phyloP scores from a whole-genome alignment of 2,113 vertebrate species.

The Tychaedon coryphoeus region DNA sequence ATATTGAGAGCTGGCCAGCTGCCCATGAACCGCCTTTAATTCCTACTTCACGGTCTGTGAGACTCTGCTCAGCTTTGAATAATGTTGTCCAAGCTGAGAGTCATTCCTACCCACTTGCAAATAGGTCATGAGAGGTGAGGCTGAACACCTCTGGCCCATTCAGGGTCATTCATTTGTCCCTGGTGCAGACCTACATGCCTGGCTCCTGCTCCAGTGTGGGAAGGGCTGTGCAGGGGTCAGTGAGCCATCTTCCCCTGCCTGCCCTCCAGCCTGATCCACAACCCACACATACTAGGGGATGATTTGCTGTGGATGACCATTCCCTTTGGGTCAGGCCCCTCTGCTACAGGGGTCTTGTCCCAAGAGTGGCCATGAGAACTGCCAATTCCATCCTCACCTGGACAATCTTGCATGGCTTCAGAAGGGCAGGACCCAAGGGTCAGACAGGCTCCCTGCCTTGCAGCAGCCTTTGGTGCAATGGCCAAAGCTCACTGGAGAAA shows the following conservation, averaged over 20 bases:
- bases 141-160: neutral
- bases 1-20: neutral
- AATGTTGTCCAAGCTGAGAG: accelerated
- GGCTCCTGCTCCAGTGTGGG: neutral
- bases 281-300: neutral
- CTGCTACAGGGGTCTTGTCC: neutral
- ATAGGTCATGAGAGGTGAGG: neutral
- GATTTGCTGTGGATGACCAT: neutral
- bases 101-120: neutral
- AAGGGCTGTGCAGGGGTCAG: neutral
- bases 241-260: neutral
- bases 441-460: neutral
- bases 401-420: neutral
- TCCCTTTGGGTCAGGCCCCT: neutral
- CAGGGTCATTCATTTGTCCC: neutral
- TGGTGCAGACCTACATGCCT: neutral
- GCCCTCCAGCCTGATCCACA: neutral
- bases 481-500: neutral
- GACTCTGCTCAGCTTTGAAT: neutral
- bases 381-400: neutral
- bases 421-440: neutral
- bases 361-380: neutral
- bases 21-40: neutral
- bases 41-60: neutral
- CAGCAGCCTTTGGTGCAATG: neutral